Conservation (phyloP, 2,888 invertebrate species). For the Zaprionus bogoriensis region DNA sequence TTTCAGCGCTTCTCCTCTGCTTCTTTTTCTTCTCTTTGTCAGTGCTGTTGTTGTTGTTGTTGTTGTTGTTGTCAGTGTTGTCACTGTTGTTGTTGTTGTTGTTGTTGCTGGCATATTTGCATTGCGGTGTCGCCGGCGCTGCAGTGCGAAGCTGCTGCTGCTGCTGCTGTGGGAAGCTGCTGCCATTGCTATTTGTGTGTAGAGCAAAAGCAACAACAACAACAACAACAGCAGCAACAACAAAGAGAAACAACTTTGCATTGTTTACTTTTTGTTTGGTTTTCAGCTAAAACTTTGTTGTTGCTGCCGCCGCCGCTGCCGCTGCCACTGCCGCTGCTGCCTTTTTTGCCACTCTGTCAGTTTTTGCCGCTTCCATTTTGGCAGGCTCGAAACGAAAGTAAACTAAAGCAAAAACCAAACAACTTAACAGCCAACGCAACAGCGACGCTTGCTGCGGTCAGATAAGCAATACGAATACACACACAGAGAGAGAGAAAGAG, state of each 20-base stretch:
- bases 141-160: constrained; percentile 14
- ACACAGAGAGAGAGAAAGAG: not conserved
- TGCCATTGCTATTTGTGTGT: constrained; percentile 57
- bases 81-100: constrained; percentile 15
- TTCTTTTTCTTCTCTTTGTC: not conserved
- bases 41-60: constrained; percentile 7
- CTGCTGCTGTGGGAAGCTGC: constrained; percentile 42
- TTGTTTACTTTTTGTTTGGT: constrained; percentile 71
- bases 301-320: constrained; percentile 24
- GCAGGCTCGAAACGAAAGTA: constrained; percentile 65
- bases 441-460: constrained; percentile 59
- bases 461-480: constrained; percentile 50
- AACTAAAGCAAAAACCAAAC: constrained; percentile 65
- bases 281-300: constrained; percentile 50
- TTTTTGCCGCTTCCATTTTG: constrained; percentile 56
- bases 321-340: constrained; percentile 12
- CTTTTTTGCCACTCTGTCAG: constrained; percentile 60
- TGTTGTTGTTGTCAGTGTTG: constrained; percentile 11
- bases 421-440: constrained; percentile 61
- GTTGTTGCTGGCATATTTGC: constrained; percentile 69
- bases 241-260: constrained; percentile 51
- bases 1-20: constrained; percentile 33
- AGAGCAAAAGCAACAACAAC: constrained; percentile 38
- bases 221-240: constrained; percentile 36
- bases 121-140: constrained; percentile 66